A percentile compares a stretch with the other conserved stretches of the same genome.
Evolutionary conservation across 2,797 vertebrate genomes (phyloP).

Genomic region (Gymnothorax reevesii): DNA sequence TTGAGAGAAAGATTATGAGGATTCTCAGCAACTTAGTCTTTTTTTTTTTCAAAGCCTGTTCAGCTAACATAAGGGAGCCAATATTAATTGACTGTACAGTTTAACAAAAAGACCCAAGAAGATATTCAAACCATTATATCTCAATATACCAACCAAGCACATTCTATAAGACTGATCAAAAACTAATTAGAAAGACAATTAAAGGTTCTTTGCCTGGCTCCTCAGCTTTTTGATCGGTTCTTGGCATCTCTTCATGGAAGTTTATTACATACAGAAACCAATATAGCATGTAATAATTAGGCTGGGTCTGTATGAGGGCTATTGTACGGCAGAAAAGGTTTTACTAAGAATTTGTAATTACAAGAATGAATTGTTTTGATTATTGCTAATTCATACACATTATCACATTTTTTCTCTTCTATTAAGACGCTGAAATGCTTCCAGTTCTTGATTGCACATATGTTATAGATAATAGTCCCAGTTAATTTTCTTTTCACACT

Average conservation of each 20-base stretch:
- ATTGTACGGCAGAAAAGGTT: slow-evolving; percentile 50
- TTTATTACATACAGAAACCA: slow-evolving; percentile 69
- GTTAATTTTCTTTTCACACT: slow-evolving; percentile 21
- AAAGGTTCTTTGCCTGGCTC: background rate
- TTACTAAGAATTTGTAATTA: slow-evolving; percentile 62
- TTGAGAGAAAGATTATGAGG: too few species aligned
- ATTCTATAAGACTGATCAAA: background rate
- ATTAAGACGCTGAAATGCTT: slow-evolving; percentile 27
- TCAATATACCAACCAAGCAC: background rate
- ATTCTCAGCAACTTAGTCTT: too few species aligned
- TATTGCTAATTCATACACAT: slow-evolving; percentile 24
- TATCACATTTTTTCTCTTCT: slow-evolving; percentile 9
- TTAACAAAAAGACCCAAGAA: background rate
- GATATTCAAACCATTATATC: background rate
- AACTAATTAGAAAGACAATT: background rate
- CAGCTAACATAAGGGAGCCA: too few species aligned
- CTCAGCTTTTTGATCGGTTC: slow-evolving; percentile 48
- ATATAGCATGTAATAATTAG: slow-evolving; percentile 73
- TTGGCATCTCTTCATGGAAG: slow-evolving; percentile 69
- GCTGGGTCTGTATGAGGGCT: slow-evolving; percentile 54
- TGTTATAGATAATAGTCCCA: slow-evolving; percentile 13
- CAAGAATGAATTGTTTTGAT: slow-evolving; percentile 18
- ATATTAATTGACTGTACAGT: too few species aligned
- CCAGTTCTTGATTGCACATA: slow-evolving; percentile 5
- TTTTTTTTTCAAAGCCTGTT: too few species aligned